These are phyloP conservation scores for Tipula unca DNA, from an alignment of 2,888 invertebrate genomes.

Conservation along the genomic window DNA sequence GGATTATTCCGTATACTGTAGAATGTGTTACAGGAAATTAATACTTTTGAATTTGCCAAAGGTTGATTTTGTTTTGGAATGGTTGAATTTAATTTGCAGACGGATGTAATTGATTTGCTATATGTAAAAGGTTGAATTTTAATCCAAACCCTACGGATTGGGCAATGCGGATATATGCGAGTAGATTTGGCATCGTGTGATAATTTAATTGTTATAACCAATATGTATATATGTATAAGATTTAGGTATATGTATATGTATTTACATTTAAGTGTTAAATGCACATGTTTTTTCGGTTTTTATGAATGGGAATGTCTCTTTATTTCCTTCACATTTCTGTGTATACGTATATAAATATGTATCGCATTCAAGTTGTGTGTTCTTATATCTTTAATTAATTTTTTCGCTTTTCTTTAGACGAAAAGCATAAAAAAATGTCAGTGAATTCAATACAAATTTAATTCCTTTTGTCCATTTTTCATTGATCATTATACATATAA, in stretches of 20 bases:
- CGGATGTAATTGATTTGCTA: too few species aligned
- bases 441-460: neutral
- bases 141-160: too few species aligned
- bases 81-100: too few species aligned
- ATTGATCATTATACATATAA: neutral
- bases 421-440: neutral
- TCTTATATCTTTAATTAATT: neutral
- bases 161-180: too few species aligned
- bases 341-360: neutral
- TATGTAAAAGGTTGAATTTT: too few species aligned
- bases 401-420: neutral
- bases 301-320: neutral
- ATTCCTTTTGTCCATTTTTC: neutral
- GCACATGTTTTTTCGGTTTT: neutral
- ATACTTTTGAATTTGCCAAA: too few species aligned
- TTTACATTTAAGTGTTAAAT: neutral
- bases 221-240: too few species aligned
- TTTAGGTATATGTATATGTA: too few species aligned
- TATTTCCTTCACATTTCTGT: neutral
- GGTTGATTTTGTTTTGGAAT: too few species aligned
- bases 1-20: too few species aligned
- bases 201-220: neutral
- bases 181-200: neutral
- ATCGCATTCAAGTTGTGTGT: neutral
- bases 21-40: too few species aligned